Evolutionary conservation across 2,113 vertebrate species (phyloP).

Genomic region (Thinocorus orbignyianus): DNA sequence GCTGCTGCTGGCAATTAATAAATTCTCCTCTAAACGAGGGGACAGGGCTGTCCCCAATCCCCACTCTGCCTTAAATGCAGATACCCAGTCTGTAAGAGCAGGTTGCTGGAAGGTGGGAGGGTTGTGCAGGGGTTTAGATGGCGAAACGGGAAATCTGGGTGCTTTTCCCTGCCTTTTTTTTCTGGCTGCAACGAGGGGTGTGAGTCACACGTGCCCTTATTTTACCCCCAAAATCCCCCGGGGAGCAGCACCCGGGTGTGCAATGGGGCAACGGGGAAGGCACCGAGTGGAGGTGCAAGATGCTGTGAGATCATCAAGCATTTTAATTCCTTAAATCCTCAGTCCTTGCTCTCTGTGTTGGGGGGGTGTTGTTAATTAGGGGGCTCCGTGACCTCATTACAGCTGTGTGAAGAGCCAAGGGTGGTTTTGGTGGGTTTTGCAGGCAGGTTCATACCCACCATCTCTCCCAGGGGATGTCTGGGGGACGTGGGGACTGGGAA

Average conservation of each 20-base stretch:
- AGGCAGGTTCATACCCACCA: neutral
- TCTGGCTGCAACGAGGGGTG: neutral
- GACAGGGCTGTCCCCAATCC: neutral
- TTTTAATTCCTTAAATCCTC: too few species aligned
- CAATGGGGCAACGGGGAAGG: accelerated
- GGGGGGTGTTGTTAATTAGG: neutral
- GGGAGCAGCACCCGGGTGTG: neutral
- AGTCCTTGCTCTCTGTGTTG: accelerated
- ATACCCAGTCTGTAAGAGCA: neutral
- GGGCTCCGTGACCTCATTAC: neutral
- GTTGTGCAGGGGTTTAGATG: neutral
- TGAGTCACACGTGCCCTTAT: neutral
- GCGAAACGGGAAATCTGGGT: neutral
- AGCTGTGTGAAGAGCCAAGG: neutral
- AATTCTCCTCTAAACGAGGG: neutral
- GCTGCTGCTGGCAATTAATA: neutral
- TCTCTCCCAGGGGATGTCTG: neutral
- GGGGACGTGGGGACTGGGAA: neutral
- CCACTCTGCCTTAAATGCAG: neutral
- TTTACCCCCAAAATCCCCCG: neutral
- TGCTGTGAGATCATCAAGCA: accelerated
- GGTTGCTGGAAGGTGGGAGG: neutral
- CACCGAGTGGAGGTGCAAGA: neutral
- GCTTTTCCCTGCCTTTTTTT: neutral
- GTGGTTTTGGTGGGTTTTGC: accelerated